These are phyloP conservation scores for Littorina saxatilis DNA, from an alignment of 1,140 invertebrate species.

Conservation along the genomic window DNA sequence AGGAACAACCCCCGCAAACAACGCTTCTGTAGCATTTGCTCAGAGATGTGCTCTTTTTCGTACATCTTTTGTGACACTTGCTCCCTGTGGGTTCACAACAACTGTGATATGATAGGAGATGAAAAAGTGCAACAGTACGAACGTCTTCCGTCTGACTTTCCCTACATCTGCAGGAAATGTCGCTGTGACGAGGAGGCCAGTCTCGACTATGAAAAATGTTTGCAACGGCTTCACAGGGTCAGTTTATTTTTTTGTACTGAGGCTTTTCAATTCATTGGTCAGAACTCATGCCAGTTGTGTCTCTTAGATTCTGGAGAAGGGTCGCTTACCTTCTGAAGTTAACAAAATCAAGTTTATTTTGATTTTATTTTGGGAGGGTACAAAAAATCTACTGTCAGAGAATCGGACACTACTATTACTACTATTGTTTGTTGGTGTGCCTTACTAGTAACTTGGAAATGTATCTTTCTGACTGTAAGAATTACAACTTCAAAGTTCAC, in stretches of 20 bases:
- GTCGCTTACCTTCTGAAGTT: too few species aligned
- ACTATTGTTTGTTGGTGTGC: too few species aligned
- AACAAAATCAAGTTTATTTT: too few species aligned
- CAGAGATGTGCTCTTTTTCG: background rate
- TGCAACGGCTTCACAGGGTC: conserved; percentile 24
- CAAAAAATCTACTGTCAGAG: too few species aligned
- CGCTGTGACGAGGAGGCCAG: conserved; percentile 4
- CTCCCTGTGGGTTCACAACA: conserved; percentile 5
- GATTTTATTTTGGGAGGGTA: too few species aligned
- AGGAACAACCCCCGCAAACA: conserved; percentile 13
- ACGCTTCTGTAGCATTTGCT: background rate
- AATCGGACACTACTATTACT: too few species aligned
- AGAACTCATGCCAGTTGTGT: too few species aligned
- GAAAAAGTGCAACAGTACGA: background rate
- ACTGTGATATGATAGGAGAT: background rate
- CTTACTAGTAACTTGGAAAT: too few species aligned
- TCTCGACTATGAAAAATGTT: conserved; percentile 12
- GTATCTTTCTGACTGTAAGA: too few species aligned
- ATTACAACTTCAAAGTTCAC: too few species aligned
- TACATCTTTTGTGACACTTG: conserved; percentile 23
- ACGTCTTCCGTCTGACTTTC: background rate
- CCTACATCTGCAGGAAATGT: conserved; percentile 27
- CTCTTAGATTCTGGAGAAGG: too few species aligned
- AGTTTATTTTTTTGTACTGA: background rate
- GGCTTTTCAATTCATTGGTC: background rate